These are phyloP conservation scores for Odontomachus brunneus DNA, from an alignment of 1,140 invertebrate species.

Conservation along the genomic window DNA sequence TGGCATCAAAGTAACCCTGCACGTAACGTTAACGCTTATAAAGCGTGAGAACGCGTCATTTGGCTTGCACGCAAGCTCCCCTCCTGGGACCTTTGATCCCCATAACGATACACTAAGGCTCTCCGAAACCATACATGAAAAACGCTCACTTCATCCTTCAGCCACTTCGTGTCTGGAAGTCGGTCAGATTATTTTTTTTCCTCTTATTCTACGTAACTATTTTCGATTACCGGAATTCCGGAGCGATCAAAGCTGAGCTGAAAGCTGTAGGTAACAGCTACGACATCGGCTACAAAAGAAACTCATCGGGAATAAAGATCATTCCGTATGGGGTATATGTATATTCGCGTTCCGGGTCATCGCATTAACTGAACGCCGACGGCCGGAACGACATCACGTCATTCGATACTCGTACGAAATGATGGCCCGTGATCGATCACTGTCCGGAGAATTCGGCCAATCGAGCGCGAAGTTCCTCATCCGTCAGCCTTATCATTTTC, in stretches of 20 bases:
- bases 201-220: too few relatives aligned
- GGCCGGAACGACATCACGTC: not conserved
- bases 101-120: too few relatives aligned
- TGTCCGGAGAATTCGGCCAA: constrained; percentile 23
- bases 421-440: constrained; percentile 36
- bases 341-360: constrained; percentile 14
- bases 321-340: not conserved
- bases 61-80: not conserved
- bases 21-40: not conserved
- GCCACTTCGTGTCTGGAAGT: too few relatives aligned
- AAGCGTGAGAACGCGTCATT: not conserved
- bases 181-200: too few relatives aligned
- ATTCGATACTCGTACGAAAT: constrained; percentile 16
- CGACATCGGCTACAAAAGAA: not conserved
- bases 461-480: constrained; percentile 25
- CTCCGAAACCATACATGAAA: not conserved
- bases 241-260: too few relatives aligned
- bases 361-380: not conserved
- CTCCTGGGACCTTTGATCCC: not conserved
- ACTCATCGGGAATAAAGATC: not conserved
- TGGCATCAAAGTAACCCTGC: not conserved
- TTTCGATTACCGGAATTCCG: too few relatives aligned
- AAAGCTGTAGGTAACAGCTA: not conserved
- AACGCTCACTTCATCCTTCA: not conserved
- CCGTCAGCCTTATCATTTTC: not conserved